Evolutionary conservation across 2,797 vertebrate species (phyloP).

Genomic region (Esox masquinongy): DNA sequence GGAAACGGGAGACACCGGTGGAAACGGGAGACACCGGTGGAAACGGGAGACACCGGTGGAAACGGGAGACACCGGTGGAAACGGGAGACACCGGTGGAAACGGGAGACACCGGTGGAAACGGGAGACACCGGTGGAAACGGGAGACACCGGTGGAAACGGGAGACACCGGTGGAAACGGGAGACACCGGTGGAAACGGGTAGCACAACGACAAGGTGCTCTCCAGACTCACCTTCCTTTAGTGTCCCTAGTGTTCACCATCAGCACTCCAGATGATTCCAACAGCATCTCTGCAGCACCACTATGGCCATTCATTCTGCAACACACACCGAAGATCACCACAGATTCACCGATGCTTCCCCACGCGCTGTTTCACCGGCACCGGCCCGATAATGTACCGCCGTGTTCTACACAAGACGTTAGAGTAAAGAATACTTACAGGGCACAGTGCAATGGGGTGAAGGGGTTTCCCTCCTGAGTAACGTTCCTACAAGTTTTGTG

Average conservation of each 20-base stretch:
- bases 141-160: too few relatives aligned
- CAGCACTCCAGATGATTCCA: slow-evolving; percentile 83
- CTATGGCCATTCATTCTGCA: slow-evolving; percentile 93
- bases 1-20: too few relatives aligned
- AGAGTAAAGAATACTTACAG: slow-evolving; percentile 82
- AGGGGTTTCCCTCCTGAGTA: slow-evolving; percentile 90
- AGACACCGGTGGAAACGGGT: neutral
- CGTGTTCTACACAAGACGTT: too few relatives aligned
- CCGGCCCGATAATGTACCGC: neutral
- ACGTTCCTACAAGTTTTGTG: slow-evolving; percentile 86
- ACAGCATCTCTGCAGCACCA: slow-evolving; percentile 88
- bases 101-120: neutral
- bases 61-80: too few relatives aligned
- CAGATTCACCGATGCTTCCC: neutral
- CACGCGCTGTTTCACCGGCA: neutral
- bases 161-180: too few relatives aligned
- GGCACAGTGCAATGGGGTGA: slow-evolving; percentile 99
- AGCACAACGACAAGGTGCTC: neutral
- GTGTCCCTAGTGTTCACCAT: slow-evolving; percentile 95
- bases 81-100: too few relatives aligned
- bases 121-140: too few relatives aligned
- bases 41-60: too few relatives aligned
- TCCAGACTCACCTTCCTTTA: slow-evolving; percentile 90
- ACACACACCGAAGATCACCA: neutral
- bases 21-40: too few relatives aligned